Conservation (phyloP, 2,113 vertebrate species). For the Siphamia tubifer region DNA sequence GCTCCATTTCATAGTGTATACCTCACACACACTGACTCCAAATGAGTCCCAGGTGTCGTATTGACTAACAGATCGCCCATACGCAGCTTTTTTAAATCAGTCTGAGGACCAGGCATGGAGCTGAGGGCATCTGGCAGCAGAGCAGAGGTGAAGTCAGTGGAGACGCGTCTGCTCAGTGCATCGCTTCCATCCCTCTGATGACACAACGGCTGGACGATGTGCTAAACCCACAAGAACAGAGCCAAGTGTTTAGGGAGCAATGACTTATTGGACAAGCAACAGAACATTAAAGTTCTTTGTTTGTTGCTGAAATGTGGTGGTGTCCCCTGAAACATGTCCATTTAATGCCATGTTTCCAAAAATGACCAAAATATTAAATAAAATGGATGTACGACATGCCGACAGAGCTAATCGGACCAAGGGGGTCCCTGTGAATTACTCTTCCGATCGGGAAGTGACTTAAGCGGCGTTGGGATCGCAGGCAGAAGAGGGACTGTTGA, state of each 20-base stretch:
- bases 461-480: no score
- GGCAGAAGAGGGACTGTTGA: no score
- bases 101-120: conserved; percentile 6
- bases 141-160: conserved; percentile 27
- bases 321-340: conserved; percentile 4
- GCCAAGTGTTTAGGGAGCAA: not conserved
- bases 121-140: not conserved
- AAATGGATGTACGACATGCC: no score
- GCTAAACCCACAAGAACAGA: conserved; percentile 48
- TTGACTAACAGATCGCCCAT: conserved; percentile 48
- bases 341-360: conserved; percentile 25
- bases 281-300: conserved; percentile 7
- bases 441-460: no score
- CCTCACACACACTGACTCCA: not conserved
- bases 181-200: conserved; percentile 23
- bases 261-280: not conserved
- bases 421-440: no score
- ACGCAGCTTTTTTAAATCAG: conserved; percentile 42
- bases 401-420: no score
- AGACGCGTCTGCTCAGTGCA: conserved; percentile 17
- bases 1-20: not conserved
- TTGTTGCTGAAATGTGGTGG: not conserved
- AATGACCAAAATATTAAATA: no score
- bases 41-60: conserved; percentile 43
- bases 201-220: conserved; percentile 12